Evolutionary conservation across 2,888 invertebrate genomes (phyloP).

Genomic region (Nasonovia ribisnigri): DNA sequence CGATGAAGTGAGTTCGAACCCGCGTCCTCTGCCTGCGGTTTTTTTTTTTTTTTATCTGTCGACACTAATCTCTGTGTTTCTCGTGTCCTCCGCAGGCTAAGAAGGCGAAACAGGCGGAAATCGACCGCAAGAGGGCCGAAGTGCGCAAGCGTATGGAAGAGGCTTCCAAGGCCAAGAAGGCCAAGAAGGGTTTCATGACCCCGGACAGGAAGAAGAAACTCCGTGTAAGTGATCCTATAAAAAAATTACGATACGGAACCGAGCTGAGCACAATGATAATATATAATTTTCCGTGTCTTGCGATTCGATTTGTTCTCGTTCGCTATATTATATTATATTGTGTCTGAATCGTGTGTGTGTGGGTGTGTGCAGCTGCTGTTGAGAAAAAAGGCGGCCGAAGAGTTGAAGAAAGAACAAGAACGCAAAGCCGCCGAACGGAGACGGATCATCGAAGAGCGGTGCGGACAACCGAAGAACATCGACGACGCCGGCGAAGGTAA

Average conservation of each 20-base stretch:
- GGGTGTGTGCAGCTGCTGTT: constrained; percentile 86
- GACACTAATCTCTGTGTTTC: background rate
- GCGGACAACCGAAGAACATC: constrained; percentile 90
- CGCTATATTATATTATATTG: background rate
- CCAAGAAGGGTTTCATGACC: constrained; percentile 99
- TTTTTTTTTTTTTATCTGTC: background rate
- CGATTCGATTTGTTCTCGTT: background rate
- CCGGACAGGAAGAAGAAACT: constrained; percentile 99
- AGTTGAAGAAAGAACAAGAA: constrained; percentile 99
- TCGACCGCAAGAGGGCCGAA: constrained; percentile 98
- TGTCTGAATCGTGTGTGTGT: background rate
- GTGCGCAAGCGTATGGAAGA: constrained; percentile 99
- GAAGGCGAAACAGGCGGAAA: constrained; percentile 97
- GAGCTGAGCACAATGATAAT: background rate
- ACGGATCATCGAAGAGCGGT: constrained; percentile 95
- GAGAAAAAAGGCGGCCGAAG: constrained; percentile 99
- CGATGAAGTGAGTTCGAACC: constrained; percentile 52
- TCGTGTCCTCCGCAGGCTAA: constrained; percentile 75
- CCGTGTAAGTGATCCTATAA: no score
- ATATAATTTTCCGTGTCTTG: background rate
- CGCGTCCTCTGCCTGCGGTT: background rate
- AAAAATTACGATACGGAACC: no score
- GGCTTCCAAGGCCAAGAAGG: constrained; percentile 98
- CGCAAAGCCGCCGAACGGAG: constrained; percentile 98
- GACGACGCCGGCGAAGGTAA: constrained; percentile 96